Evolutionary conservation across 2,113 vertebrate genomes (phyloP).

Genomic region (Malurus alboscapulatus): DNA sequence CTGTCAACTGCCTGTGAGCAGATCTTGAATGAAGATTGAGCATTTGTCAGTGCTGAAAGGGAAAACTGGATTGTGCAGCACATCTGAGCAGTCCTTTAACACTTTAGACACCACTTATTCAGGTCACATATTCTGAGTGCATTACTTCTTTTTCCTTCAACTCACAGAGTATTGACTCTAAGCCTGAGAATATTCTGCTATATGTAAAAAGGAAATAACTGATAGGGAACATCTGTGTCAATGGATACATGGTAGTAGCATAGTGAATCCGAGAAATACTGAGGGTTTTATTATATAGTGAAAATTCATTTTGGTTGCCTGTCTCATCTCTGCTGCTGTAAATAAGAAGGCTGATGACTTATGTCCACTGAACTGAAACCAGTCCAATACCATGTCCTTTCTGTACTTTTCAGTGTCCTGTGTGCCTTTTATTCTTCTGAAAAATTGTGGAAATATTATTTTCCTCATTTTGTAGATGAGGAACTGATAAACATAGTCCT

Average conservation of each 20-base stretch:
- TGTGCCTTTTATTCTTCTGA: not conserved
- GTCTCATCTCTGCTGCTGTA: not conserved
- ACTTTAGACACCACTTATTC: not conserved
- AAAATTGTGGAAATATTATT: not conserved
- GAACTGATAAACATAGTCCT: not conserved
- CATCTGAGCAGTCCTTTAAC: not conserved
- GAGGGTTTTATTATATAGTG: conserved; percentile 43
- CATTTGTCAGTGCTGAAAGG: not conserved
- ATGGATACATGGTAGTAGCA: conserved; percentile 9
- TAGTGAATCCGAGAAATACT: conserved; percentile 33
- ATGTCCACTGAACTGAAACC: not conserved
- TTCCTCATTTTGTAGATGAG: not conserved
- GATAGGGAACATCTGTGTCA: conserved; percentile 47
- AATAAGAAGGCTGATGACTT: not conserved
- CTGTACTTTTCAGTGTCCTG: not conserved
- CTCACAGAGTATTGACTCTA: not conserved
- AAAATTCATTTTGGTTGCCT: not conserved
- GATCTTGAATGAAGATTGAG: not conserved
- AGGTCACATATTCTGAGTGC: not conserved
- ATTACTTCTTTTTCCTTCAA: conserved; percentile 15
- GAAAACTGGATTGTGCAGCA: not conserved
- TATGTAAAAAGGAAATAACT: conserved; percentile 9
- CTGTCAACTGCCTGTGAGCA: conserved; percentile 11
- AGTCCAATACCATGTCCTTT: not conserved
- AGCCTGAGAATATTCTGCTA: conserved; percentile 44